These are phyloP conservation scores for Ictalurus punctatus DNA, from an alignment of 2,113 vertebrate genomes.

Conservation along the genomic window DNA sequence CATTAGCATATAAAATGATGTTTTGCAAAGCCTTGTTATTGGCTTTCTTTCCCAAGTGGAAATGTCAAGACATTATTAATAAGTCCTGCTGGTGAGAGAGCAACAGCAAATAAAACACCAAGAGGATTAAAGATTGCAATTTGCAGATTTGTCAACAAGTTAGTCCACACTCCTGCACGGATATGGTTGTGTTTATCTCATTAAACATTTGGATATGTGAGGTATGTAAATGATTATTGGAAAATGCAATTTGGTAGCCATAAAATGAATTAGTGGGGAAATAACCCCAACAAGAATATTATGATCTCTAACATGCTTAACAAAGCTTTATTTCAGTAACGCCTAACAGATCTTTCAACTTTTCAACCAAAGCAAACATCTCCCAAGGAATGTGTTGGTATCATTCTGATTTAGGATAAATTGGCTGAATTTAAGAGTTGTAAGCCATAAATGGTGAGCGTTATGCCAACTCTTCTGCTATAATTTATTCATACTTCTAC, in stretches of 20 bases:
- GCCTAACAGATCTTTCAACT: not conserved
- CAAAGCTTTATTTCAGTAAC: not conserved
- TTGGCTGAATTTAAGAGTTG: not conserved
- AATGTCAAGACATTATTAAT: constrained; percentile 49
- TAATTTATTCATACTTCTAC: not conserved
- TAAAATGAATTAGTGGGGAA: not conserved
- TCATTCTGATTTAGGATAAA: not conserved
- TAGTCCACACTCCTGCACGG: not conserved
- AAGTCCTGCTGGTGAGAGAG: constrained; percentile 23
- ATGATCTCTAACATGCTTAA: not conserved
- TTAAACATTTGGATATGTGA: constrained; percentile 1
- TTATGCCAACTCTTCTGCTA: not conserved
- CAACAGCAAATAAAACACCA: constrained; percentile 35
- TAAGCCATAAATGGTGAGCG: not conserved
- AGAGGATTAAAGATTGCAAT: constrained; percentile 30
- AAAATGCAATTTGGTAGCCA: not conserved
- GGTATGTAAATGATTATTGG: not conserved
- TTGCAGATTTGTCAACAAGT: constrained; percentile 42
- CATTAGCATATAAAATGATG: constrained; percentile 37
- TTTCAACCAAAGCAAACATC: too few relatives aligned
- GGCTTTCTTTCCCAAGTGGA: constrained; percentile 43
- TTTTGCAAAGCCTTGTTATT: constrained; percentile 38
- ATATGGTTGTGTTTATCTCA: constrained; percentile 19
- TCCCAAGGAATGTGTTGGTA: not conserved
- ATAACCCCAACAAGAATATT: not conserved